A percentile compares a stretch with the other conserved stretches of the same genome.
phyloP scores from a whole-genome alignment of 2,797 vertebrate genomes.

The Molossus molossus region DNA sequence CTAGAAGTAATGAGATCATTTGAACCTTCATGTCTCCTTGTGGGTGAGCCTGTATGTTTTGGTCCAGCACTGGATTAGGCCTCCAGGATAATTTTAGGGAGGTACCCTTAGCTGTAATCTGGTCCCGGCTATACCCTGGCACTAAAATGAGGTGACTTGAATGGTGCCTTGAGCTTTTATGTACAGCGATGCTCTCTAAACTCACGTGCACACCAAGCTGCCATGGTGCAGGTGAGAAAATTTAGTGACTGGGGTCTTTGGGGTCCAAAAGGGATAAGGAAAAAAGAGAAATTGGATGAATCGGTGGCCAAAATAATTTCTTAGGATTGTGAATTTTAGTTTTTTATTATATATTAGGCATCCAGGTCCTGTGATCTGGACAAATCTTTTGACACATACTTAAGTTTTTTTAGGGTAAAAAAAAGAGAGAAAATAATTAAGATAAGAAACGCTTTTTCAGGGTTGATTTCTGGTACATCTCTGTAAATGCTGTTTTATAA shows the following conservation, averaged over 20 bases:
- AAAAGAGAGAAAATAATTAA: not conserved
- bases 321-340: constrained; percentile 66
- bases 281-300: constrained; percentile 11
- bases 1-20: not conserved
- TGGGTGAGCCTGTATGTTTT: not conserved
- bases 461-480: not conserved
- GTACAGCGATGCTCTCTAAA: not conserved
- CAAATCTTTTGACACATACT: constrained; percentile 47
- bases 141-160: not conserved
- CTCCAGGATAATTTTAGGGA: not conserved
- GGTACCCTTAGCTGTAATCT: not conserved
- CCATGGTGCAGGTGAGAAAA: not conserved
- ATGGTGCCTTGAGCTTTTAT: not conserved
- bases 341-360: not conserved
- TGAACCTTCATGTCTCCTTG: constrained; percentile 9
- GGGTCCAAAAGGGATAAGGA: not conserved
- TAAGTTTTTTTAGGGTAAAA: constrained; percentile 33
- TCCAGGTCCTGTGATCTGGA: constrained; percentile 24
- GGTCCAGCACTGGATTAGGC: not conserved
- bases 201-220: not conserved
- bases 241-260: not conserved
- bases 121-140: not conserved
- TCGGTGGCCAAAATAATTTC: constrained; percentile 16
- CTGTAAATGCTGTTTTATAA: constrained; percentile 26
- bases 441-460: constrained; percentile 9